phyloP scores from a whole-genome alignment of 2,888 invertebrate genomes.

The Mactromeris polynyma region DNA sequence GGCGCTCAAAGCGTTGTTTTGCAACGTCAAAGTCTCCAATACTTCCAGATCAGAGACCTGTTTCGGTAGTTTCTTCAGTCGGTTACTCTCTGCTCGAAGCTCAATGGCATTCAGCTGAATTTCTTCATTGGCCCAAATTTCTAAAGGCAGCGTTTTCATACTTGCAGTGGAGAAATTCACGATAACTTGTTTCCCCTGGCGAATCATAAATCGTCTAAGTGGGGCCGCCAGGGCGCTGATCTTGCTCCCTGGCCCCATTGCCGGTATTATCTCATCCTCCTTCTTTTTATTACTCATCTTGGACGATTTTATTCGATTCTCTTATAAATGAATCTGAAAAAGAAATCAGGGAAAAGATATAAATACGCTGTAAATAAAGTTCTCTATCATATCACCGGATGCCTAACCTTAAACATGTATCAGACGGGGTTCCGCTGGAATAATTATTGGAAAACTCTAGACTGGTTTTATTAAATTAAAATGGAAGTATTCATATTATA shows the following conservation, averaged over 20 bases:
- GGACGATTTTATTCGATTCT: neutral
- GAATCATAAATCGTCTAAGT: slow-evolving; percentile 76
- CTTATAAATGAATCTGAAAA: neutral
- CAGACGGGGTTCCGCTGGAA: neutral
- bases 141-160: slow-evolving; percentile 80
- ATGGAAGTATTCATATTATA: neutral
- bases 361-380: no score
- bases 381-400: no score
- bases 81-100: slow-evolving; percentile 83
- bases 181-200: slow-evolving; percentile 72
- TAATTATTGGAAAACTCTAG: neutral
- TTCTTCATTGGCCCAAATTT: slow-evolving; percentile 85
- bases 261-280: slow-evolving; percentile 82
- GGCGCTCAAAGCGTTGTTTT: slow-evolving; percentile 79
- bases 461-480: neutral
- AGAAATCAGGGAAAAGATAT: neutral
- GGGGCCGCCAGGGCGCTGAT: slow-evolving; percentile 83
- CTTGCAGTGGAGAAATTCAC: slow-evolving; percentile 79
- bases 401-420: no score
- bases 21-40: slow-evolving; percentile 76
- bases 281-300: slow-evolving; percentile 78
- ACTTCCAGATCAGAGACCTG: slow-evolving; percentile 79
- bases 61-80: slow-evolving; percentile 84
- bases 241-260: slow-evolving; percentile 86
- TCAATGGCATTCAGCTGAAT: slow-evolving; percentile 74